Base-by-base conservation (phyloP, 2,888 invertebrate species). In the Mesochorus sp. region DNA sequence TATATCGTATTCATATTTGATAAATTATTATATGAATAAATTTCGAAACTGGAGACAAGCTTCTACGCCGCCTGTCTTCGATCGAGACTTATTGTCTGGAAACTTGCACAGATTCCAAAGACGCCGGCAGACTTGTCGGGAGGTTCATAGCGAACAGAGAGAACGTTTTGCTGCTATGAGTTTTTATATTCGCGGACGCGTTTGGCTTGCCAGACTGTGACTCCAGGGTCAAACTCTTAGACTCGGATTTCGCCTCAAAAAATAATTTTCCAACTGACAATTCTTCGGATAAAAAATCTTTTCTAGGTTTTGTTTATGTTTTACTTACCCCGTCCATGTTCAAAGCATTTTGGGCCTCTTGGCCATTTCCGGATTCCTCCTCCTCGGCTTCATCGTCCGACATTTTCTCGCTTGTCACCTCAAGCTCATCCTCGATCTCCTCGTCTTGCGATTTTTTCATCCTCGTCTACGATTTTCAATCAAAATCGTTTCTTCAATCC, bases 61-160 rank as follows among this genome's bases (percentile, higher is more conserved):
- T n/a, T n/a, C n/a, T n/a, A n/a, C n/a, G n/a, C n/a, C n/a, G n/a
- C n/a, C n/a, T n/a, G n/a, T n/a, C n/a, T n/a, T n/a, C n/a, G n/a
- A n/a, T n/a, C 10, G 10, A 31, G 5, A 5, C 2, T 14, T 34
- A 31, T n/a, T 42, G 53, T 51, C 17, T 0, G 8, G 19, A 0
- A 2, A 42, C 73, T 19, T 26, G 39, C 73, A 59, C 51, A 0
- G 73, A 74, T 67, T 74, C 73, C 24, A 55, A 1, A 1, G 73
- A 74, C 8, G 17, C 51, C 21, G 49, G 28, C 8, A 59, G 73
- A 64, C 66, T 74, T 26, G 14, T 37, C 2, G 73, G 73, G 28
- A 74, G 66, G 14, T 51, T 74, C 73, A 74, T 74, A 14, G 66
- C 57, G 26, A 74, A 74, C 2, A 74, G 31, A 1, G 73, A 59